Percentiles rank a stretch among this genome's conserved stretches.
Conservation (phyloP, 2,797 vertebrate genomes). For the Aphelocoma californica region DNA sequence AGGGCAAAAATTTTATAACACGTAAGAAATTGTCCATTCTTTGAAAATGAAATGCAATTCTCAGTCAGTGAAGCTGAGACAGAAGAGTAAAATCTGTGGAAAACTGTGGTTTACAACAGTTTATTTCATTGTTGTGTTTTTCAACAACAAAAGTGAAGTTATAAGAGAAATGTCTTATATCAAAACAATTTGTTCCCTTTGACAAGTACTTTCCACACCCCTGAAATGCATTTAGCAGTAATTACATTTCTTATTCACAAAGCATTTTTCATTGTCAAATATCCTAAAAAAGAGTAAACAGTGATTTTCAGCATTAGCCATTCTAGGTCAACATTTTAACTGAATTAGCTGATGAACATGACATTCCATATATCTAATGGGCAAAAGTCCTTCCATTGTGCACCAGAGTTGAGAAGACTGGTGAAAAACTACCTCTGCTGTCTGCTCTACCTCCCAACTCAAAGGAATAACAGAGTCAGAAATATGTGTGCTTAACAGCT, state of each 20-base stretch:
- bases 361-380: background rate
- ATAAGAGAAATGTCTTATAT: background rate
- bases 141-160: background rate
- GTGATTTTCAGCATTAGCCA: rapidly evolving
- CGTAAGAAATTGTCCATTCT: background rate
- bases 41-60: slow-evolving; percentile 10
- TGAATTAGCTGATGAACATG: background rate
- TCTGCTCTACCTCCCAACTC: background rate
- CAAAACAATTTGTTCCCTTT: background rate
- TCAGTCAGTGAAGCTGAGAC: background rate
- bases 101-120: background rate
- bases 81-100: background rate
- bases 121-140: background rate
- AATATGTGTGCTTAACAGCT: background rate
- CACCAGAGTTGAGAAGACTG: background rate
- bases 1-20: background rate
- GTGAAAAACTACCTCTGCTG: background rate
- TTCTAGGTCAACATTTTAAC: background rate
- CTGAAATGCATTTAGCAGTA: background rate
- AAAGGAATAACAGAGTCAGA: background rate
- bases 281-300: background rate
- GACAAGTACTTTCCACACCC: background rate
- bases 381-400: background rate
- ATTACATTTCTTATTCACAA: slow-evolving; percentile 2
- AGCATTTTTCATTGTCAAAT: slow-evolving; percentile 24